Base-by-base conservation (phyloP, 2,113 vertebrate genomes). In the Lutjanus erythropterus region DNA sequence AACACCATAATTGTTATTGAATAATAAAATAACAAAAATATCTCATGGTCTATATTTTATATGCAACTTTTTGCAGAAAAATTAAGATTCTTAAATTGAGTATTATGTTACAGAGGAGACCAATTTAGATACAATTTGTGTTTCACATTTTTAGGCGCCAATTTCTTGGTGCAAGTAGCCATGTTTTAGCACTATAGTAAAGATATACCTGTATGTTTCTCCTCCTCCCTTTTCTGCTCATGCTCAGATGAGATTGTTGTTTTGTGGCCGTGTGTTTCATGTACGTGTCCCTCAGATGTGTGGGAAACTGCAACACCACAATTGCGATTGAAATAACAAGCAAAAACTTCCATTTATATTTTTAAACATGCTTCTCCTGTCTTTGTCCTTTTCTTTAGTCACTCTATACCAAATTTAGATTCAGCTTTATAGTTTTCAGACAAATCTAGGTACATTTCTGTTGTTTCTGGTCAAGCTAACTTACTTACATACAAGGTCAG, bases 1-100 rank as follows among this genome's bases (percentile, higher is more conserved):
- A 55, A 67, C 33, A 70, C 29, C 41, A 58, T 33, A 69, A 29
- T 56, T 10, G 9, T 78, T 14, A 76, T 27, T n/a, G n/a, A n/a
- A n/a, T n/a, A n/a, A n/a, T n/a, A n/a, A n/a, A n/a, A n/a, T 31
- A 69, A 78, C 46, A 72, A 39, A 39, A 39, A 9, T 9, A 0
- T 35, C 39, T 7, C 1, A 27, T 59, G 9, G 23, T 23, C 50
- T 31, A 11, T n/a, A n/a, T n/a, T n/a, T n/a, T n/a, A n/a, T n/a
- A n/a, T n/a, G n/a, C n/a, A n/a, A n/a, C n/a, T n/a, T n/a, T n/a
- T n/a, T n/a, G n/a, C n/a, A n/a, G n/a, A n/a, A n/a, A n/a, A n/a
- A n/a, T n/a, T n/a, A n/a, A n/a, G n/a, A n/a, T n/a, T n/a, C n/a
- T n/a, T n/a, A n/a, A n/a, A n/a, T n/a, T n/a, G n/a, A n/a, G n/a